Conservation (phyloP, 2,888 invertebrate genomes). For the Drosophila neonasuta region DNA sequence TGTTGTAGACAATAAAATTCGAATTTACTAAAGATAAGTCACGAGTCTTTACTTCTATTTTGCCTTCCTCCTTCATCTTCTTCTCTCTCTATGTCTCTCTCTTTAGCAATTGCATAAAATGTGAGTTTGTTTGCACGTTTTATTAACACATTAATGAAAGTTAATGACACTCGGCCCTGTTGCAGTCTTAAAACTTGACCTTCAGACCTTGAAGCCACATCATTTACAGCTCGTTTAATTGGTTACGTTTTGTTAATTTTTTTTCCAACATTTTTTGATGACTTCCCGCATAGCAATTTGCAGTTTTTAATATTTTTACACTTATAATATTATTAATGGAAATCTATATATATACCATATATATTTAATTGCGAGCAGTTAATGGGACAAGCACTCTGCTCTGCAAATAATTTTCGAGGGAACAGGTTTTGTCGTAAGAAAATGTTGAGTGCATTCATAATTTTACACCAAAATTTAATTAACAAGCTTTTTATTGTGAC, state of each 20-base stretch:
- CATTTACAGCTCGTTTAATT: slow-evolving; percentile 53
- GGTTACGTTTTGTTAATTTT: slow-evolving; percentile 67
- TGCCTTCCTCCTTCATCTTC: neutral
- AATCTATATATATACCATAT: neutral
- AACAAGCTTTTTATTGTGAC: neutral
- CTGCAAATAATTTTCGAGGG: neutral
- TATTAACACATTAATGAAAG: slow-evolving; percentile 43
- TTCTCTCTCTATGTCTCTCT: neutral
- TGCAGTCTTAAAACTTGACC: slow-evolving; percentile 44
- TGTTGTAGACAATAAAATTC: slow-evolving; percentile 64
- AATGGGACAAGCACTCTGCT: slow-evolving; percentile 3
- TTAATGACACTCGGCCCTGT: slow-evolving; percentile 56
- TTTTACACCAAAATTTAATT: neutral
- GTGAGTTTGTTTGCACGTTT: slow-evolving; percentile 23
- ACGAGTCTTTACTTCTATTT: slow-evolving; percentile 2
- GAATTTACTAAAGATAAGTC: slow-evolving; percentile 58
- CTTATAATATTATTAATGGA: neutral
- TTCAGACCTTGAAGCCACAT: slow-evolving; percentile 43
- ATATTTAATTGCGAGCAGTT: neutral
- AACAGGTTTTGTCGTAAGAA: neutral
- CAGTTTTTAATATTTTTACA: neutral
- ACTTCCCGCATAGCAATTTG: slow-evolving; percentile 46
- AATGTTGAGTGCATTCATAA: neutral
- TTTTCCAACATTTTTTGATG: slow-evolving; percentile 25
- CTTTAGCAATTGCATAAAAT: slow-evolving; percentile 23